Conservation (phyloP, 2,888 invertebrate species). For the Hirudinaria manillensis region DNA sequence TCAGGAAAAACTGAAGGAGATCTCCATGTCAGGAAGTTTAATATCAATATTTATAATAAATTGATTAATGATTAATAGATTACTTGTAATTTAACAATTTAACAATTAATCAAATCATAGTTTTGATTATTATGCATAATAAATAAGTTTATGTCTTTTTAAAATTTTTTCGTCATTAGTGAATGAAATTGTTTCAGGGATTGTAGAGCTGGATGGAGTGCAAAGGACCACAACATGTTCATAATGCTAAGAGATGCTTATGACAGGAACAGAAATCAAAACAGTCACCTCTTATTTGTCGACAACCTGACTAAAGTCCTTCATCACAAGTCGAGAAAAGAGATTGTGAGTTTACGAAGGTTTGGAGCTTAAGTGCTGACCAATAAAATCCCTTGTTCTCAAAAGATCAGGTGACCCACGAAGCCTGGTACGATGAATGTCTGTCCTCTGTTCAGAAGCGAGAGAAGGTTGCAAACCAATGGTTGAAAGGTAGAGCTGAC, state of each 20-base stretch:
- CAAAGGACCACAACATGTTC: conserved; percentile 49
- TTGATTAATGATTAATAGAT: background rate
- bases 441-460: conserved; percentile 47
- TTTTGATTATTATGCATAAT: too few species aligned
- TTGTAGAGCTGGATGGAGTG: conserved; percentile 47
- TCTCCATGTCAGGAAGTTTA: background rate
- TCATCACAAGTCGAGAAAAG: conserved; percentile 44
- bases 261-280: conserved; percentile 43
- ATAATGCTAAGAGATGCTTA: conserved; percentile 49
- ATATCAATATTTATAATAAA: conserved; percentile 9
- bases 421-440: conserved; percentile 49
- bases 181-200: too few species aligned
- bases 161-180: too few species aligned
- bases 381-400: background rate
- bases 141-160: too few species aligned
- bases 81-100: too few species aligned
- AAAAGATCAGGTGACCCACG: conserved; percentile 46
- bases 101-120: too few species aligned
- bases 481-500: conserved; percentile 48
- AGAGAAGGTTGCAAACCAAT: conserved; percentile 46
- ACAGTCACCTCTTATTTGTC: conserved; percentile 47
- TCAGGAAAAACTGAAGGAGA: conserved; percentile 37
- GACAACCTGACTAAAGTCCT: conserved; percentile 49
- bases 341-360: conserved; percentile 44
- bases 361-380: background rate